Base-by-base conservation (phyloP, 1,140 invertebrate species). In the Bombus confusus region DNA sequence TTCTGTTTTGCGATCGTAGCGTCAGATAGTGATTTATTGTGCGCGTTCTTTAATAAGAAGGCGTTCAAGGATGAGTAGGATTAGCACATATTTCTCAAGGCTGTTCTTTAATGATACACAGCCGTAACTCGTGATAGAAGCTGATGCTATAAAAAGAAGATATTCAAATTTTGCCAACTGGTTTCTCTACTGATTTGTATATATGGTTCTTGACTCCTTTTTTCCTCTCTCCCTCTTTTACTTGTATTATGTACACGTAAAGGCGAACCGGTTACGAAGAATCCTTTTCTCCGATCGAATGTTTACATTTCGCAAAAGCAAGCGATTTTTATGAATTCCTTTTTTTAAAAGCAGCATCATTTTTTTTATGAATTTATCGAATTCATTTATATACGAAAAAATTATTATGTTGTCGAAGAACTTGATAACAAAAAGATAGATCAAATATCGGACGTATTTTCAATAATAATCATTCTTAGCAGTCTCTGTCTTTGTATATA, bases 151-250 rank as follows among this genome's bases (percentile, higher is more conserved):
- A 74, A 72, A 86, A 83, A 82, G 62, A 88, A 86, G 84, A 69
- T 83, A 89, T 82, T 82, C n/a, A 75, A 88, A 89, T 83, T 88
- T 81, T 4, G 64, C 64, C 31, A 52, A 89, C 87, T 68, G 71
- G 87, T 80, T 74, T 72, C 68, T 64, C n/a, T 74, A 73, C 22
- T 69, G 9, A 31, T 69, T 13, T 59, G 8, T 41, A 2, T 68
- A 59, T 72, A 3, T 25, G 41, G 43, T 43, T 57, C 52, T 43
- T 39, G 37, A n/a, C 13, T 77, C 28, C 41, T 52, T 12, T 66
- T 6, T n/a, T 8, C 1, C 47, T 18, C 47, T 18, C 47, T 15
- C 13, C 15, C 43, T 39, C 28, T 13, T 4, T 59, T n/a, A 37
- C 15, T 10, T 39, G 62, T 66, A 39, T 76, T 73, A 59, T n/a